Evolutionary conservation across 1,140 invertebrate species (phyloP).

Genomic region (Triops cancriformis): DNA sequence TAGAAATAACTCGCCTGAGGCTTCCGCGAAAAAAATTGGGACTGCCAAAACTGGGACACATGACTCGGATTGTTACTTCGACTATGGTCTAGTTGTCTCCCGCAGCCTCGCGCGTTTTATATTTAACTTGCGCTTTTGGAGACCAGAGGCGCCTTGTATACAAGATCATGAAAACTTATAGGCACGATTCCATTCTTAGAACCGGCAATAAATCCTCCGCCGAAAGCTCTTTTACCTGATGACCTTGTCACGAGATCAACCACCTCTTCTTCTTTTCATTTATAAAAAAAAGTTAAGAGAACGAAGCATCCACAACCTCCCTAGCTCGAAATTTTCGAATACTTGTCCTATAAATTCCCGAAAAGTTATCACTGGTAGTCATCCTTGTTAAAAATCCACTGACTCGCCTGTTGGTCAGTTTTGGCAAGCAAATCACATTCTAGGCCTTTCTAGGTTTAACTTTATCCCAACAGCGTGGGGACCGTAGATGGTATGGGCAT

Average conservation of each 20-base stretch:
- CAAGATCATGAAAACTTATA: background rate
- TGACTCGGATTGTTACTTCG: background rate
- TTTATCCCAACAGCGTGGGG: too few relatives aligned
- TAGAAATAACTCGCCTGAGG: background rate
- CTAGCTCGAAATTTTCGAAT: too few relatives aligned
- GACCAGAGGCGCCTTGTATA: background rate
- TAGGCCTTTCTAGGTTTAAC: too few relatives aligned
- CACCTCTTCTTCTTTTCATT: too few relatives aligned
- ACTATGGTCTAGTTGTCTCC: background rate
- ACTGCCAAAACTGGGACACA: background rate
- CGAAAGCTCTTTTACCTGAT: too few relatives aligned
- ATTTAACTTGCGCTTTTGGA: background rate
- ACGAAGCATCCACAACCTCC: too few relatives aligned
- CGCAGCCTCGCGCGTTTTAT: background rate
- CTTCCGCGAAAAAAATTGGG: background rate
- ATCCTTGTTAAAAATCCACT: too few relatives aligned
- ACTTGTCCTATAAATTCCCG: too few relatives aligned
- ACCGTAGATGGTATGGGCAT: too few relatives aligned
- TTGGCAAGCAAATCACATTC: conserved; percentile 19
- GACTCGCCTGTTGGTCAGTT: too few relatives aligned
- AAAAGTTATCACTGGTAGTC: too few relatives aligned
- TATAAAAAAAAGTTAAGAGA: too few relatives aligned
- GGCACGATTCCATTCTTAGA: background rate
- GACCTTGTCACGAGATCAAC: conserved; percentile 19
- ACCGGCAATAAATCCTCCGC: background rate